Percentiles rank a stretch among this genome's conserved stretches.
phyloP scores from a whole-genome alignment of 1,140 invertebrate species.

The Penaeus vannamei region DNA sequence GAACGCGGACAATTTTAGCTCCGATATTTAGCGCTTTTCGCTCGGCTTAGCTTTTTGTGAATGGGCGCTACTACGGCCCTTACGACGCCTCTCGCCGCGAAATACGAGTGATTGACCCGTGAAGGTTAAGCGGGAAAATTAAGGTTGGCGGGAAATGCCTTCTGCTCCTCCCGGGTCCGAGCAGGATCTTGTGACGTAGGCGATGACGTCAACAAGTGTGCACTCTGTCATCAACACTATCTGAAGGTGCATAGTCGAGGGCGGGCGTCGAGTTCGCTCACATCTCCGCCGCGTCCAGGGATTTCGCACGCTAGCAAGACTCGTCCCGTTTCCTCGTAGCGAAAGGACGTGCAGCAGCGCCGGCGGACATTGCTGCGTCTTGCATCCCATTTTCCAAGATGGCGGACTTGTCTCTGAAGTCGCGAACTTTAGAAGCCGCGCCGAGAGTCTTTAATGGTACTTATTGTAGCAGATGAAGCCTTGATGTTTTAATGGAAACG shows the following conservation, averaged over 20 bases:
- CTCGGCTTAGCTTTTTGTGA: too few relatives aligned
- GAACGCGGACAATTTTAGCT: too few relatives aligned
- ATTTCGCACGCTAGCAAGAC: too few relatives aligned
- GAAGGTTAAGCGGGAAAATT: background rate
- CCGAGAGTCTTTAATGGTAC: background rate
- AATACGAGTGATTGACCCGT: too few relatives aligned
- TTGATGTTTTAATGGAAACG: too few relatives aligned
- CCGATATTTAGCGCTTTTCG: too few relatives aligned
- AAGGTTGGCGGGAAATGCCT: conserved; percentile 55
- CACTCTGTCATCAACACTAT: conserved; percentile 59
- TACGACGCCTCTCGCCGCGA: too few relatives aligned
- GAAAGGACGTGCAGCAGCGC: too few relatives aligned
- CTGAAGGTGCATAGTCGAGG: conserved; percentile 60
- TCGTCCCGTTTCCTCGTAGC: too few relatives aligned
- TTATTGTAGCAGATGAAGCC: too few relatives aligned
- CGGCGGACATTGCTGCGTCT: too few relatives aligned
- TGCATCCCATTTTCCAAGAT: conserved; percentile 29
- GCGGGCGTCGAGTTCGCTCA: conserved; percentile 53
- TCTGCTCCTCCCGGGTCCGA: conserved; percentile 45
- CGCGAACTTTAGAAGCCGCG: conserved; percentile 46
- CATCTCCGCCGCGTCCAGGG: conserved; percentile 26
- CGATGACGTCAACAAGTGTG: conserved; percentile 59
- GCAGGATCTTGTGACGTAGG: conserved; percentile 61
- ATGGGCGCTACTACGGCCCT: too few relatives aligned
- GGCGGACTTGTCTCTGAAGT: conserved; percentile 33